Base-by-base conservation (phyloP, 1,140 invertebrate species). In the Drosophila hydei region DNA sequence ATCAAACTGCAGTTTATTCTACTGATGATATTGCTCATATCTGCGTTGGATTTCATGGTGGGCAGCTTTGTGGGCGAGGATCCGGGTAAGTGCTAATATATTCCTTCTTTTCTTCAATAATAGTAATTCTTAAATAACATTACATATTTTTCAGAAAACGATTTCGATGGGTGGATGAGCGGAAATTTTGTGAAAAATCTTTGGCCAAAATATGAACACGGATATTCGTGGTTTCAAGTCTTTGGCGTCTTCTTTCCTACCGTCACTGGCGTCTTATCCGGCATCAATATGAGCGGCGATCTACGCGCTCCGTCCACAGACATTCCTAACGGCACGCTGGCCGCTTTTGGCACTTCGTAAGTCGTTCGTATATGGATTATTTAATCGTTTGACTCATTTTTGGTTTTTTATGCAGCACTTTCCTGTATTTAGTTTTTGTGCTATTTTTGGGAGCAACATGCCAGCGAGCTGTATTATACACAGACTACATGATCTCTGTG, bases 231-330 rank as follows among this genome's bases (percentile, higher is more conserved):
- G 96, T 98, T 98, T 91, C 96, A 95, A 12, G 96, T 98, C 47
- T 97, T 98, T 92, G 97, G 97, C 40, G 96, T 98, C n/a, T 98
- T 98, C 92, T 97, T 99, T 92, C 96, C 98, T 52, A 97, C 98
- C 48, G 95, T 98, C 55, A 97, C 97, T 60, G 97, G 97, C 21
- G 97, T 99, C 48, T 93, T 99, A 63, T 97, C 98, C 43, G 98
- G 98, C 43, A 97, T 99, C 73, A 99, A 99, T 91, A 99, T 99
- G 98, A 98, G 97, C 92, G 98, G 98, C 11, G 98, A 99, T 92
- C 93, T 99, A 42, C 94, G 95, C 61, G 95, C 98, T 83, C 98
- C 98, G 0, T 96, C 96, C 9, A 94, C 94, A 43, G 97, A 98
- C 91, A 99, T 99, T 89, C 97, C 98, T 3, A 96, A 97, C 92